A percentile compares a stretch with the other conserved stretches of the same genome.
phyloP scores from a whole-genome alignment of 1,140 invertebrate species.

The Drosophila oshimai region DNA sequence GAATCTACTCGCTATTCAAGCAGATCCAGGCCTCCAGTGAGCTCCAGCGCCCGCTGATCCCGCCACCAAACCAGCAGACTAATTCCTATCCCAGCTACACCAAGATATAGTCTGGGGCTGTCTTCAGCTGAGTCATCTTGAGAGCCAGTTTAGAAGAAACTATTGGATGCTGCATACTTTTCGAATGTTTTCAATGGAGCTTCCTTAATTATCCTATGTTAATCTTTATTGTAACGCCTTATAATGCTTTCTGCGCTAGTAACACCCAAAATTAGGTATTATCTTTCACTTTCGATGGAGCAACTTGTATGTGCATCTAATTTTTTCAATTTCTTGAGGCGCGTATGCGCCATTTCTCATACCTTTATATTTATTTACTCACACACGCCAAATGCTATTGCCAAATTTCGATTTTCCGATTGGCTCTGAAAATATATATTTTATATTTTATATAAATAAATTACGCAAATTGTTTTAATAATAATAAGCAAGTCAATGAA shows the following conservation, averaged over 20 bases:
- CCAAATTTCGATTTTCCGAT: neutral
- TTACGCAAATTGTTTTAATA: too few species aligned
- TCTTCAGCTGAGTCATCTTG: too few species aligned
- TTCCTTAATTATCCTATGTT: neutral
- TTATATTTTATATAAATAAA: too few species aligned
- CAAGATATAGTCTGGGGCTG: constrained; percentile 11
- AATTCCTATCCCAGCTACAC: constrained; percentile 33
- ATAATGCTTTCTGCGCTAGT: neutral
- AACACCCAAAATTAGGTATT: neutral
- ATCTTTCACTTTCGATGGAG: neutral
- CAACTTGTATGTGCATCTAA: neutral
- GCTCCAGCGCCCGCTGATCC: constrained; percentile 27
- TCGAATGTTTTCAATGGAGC: neutral
- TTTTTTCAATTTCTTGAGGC: neutral
- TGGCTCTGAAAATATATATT: constrained; percentile 9
- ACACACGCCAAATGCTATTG: neutral
- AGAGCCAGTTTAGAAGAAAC: neutral
- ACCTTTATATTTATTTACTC: neutral
- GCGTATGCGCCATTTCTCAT: neutral
- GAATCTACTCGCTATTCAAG: constrained; percentile 60
- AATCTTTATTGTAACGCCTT: too few species aligned
- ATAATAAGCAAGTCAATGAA: too few species aligned
- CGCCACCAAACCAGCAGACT: neutral
- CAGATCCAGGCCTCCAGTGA: constrained; percentile 48
- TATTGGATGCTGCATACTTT: neutral